Base-by-base conservation (phyloP, 1,140 invertebrate genomes). In the Drosophila teissieri region DNA sequence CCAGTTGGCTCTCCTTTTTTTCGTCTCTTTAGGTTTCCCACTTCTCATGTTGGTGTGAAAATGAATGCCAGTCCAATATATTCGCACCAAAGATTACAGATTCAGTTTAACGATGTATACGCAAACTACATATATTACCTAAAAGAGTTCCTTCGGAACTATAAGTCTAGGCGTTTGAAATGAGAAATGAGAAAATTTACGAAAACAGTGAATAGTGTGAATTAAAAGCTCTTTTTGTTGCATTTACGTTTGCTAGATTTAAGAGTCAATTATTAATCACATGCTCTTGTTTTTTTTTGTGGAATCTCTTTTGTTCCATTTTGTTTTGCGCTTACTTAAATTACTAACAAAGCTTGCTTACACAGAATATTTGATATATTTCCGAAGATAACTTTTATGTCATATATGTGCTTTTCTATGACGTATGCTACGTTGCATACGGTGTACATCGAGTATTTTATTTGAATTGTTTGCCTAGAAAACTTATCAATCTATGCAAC, bases 401-500 rank as follows among this genome's bases (percentile, higher is more conserved):
- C 37, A 34, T 36, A 52, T 45, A 11, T 55, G 34, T 45, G 37
- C 36, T 15, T 36, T 74, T 45, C 15, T n/a, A 12, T 46, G 2
- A 19, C 45, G n/a, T 27, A 27, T 49, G 46, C n/a, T 31, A 10
- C 31, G 7, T 15, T 27, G 24, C 24, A 15, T 55, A 39, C 53
- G 15, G 52, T 34, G 56, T 64, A 36, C 64, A 60, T 78, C 39
- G 31, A 27, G 51, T 58, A 61, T 54, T 52, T 82, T 45, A 73
- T 58, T 68, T 78, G 19, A 61, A 57, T 68, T 53, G 46, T 67
- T 67, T 80, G 65, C 74, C 58, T 83, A 80, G 60, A 74, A 39
- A 80, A 75, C 69, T 75, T 82, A 81, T 85, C 73, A 82, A 67
- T 80, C 76, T 80, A 70, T 80, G 77, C 78, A 79, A 72, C 46